Conservation (phyloP, 2,113 vertebrate species). For the pig (Sus scrofa) region DNA sequence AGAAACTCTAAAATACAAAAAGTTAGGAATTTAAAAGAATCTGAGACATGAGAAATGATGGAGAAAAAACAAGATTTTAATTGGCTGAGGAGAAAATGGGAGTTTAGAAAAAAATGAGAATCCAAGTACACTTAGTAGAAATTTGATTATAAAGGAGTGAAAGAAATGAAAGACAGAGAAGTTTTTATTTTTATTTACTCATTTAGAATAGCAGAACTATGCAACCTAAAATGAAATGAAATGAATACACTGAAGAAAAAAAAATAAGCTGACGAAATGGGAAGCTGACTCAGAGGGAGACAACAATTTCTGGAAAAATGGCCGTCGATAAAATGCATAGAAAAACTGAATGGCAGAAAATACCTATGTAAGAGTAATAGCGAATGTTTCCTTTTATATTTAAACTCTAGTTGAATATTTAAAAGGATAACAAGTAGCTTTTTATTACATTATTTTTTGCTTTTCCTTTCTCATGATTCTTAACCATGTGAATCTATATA, state of each 20-base stretch:
- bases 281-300: neutral
- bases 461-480: neutral
- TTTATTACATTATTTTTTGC: neutral
- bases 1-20: neutral
- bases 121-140: neutral
- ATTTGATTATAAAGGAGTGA: neutral
- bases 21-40: neutral
- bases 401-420: neutral
- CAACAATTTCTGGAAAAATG: neutral
- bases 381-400: slow-evolving; percentile 3
- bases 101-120: neutral
- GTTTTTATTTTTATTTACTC: neutral
- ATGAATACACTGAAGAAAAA: neutral
- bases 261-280: too few relatives aligned
- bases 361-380: neutral
- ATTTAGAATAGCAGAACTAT: neutral
- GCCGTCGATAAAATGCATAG: neutral
- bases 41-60: neutral
- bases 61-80: neutral
- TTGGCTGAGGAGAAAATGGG: neutral
- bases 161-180: neutral
- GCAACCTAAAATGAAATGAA: neutral
- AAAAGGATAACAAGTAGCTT: neutral
- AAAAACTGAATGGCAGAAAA: neutral
- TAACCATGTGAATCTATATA: neutral